Base-by-base conservation (phyloP, 1,140 invertebrate genomes). In the Apis florea region DNA sequence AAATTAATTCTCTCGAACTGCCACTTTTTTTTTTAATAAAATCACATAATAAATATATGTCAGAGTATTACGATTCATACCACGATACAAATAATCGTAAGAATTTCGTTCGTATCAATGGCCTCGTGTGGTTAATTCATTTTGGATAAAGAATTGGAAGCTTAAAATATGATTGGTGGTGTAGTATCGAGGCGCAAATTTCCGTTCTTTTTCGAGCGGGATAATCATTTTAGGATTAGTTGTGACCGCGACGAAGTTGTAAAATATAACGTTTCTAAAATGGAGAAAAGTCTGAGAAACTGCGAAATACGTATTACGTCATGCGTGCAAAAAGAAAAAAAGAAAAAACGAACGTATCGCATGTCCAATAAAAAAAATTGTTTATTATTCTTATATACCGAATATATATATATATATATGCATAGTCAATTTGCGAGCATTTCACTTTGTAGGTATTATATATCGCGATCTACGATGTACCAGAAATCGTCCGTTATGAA, bases 301-400 rank as follows among this genome's bases (percentile, higher is more conserved):
- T 58, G 76, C 47, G 67, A 79, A 79, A 59, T 67, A 47, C 47
- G 78, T 64, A 63, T 87, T 87, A 77, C 85, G 76, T 85, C 71
- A 84, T 6, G 4, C 64, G 63, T 66, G 51, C 17, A 26, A 79
- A 75, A 51, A 77, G 73, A 40, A 79, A 75, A 51, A 77, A n/a
- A n/a, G 47, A 79, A 75, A 51, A 77, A n/a, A n/a, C 31, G n/a
- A 68, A 80, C 59, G 83, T 87, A 88, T 88, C 86, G 85, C 79
- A 79, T 82, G 86, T 79, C 72, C 71, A 75, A 84, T 71, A 85
- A 87, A 86, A 85, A 85, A 76, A 84, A 56, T 67, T 76, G 56
- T 87, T 87, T 88, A 88, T 88, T 87, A 88, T 73, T 80, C 53
- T 71, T 70, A 26, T 58, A 24, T 26, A n/a, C 58, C 19, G n/a